A percentile compares a stretch with the other conserved stretches of the same genome.
phyloP scores from a whole-genome alignment of 1,140 invertebrate species.

The Aphelinus atriplicis region DNA sequence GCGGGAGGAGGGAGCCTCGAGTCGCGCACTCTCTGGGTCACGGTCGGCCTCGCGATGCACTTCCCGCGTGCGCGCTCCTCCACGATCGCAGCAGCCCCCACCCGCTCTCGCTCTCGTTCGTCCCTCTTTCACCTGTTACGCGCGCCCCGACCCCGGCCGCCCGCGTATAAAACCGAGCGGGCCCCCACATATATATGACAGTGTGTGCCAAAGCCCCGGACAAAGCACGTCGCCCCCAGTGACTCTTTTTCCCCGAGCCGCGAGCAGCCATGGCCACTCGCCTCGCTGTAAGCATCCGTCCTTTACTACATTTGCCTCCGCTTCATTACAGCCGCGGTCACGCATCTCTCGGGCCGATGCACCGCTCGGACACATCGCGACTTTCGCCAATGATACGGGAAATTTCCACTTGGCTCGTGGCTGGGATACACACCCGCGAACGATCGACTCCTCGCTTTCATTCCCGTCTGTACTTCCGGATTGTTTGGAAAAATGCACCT shows the following conservation, averaged over 20 bases:
- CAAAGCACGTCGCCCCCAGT: conserved; percentile 31
- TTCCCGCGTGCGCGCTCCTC: conserved; percentile 22
- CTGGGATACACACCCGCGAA: too few species aligned
- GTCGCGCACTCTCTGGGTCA: conserved; percentile 42
- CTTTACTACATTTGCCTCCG: background rate
- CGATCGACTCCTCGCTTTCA: too few species aligned
- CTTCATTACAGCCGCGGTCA: too few species aligned
- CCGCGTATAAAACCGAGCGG: conserved; percentile 48
- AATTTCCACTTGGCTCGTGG: too few species aligned
- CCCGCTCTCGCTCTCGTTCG: conserved; percentile 42
- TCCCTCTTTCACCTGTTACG: conserved; percentile 49
- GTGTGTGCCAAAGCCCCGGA: conserved; percentile 44
- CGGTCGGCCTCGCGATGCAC: conserved; percentile 32
- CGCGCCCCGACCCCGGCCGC: conserved; percentile 7
- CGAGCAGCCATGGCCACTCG: conserved; percentile 31
- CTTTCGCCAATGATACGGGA: too few species aligned
- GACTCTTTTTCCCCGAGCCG: background rate
- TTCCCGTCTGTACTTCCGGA: too few species aligned
- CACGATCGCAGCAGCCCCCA: conserved; percentile 14
- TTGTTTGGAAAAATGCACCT: too few species aligned
- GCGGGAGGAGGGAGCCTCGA: background rate
- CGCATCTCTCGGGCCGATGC: too few species aligned
- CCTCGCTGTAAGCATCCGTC: conserved; percentile 36
- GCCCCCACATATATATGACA: conserved; percentile 51
- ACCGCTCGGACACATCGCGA: too few species aligned